phyloP scores from a whole-genome alignment of 2,888 invertebrate genomes.

The Xanthia togata region DNA sequence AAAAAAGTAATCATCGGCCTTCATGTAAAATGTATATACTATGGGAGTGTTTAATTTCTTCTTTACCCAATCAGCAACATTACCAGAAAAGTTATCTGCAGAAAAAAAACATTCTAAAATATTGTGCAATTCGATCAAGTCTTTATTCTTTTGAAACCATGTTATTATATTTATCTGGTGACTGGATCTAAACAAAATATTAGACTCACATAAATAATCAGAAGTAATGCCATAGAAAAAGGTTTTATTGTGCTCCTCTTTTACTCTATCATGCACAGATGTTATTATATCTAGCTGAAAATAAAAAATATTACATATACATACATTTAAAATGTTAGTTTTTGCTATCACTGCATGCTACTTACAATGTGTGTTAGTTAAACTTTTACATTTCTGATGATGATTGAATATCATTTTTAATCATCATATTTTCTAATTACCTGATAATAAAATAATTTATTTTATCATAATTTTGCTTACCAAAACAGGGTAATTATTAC shows the following conservation, averaged over 20 bases:
- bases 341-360: background rate
- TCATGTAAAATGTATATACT: conserved; percentile 81
- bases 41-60: conserved; percentile 81
- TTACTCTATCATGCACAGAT: conserved; percentile 72
- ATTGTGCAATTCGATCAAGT: background rate
- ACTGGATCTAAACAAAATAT: background rate
- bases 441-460: background rate
- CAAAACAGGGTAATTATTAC: conserved; percentile 80
- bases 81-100: conserved; percentile 82
- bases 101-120: conserved; percentile 18
- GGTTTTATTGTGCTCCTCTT: conserved; percentile 70
- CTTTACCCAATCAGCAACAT: conserved; percentile 86
- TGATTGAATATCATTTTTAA: background rate
- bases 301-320: background rate
- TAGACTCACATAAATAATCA: conserved; percentile 79
- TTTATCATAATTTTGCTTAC: conserved; percentile 71
- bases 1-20: conserved; percentile 69
- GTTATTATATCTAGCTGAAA: conserved; percentile 81
- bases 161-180: background rate
- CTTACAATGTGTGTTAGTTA: background rate
- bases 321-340: background rate
- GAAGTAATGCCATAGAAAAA: conserved; percentile 78
- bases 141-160: background rate
- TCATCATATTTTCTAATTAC: background rate
- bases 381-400: background rate